These are phyloP conservation scores for Globia sparganii DNA, from an alignment of 2,888 invertebrate genomes.

Conservation along the genomic window DNA sequence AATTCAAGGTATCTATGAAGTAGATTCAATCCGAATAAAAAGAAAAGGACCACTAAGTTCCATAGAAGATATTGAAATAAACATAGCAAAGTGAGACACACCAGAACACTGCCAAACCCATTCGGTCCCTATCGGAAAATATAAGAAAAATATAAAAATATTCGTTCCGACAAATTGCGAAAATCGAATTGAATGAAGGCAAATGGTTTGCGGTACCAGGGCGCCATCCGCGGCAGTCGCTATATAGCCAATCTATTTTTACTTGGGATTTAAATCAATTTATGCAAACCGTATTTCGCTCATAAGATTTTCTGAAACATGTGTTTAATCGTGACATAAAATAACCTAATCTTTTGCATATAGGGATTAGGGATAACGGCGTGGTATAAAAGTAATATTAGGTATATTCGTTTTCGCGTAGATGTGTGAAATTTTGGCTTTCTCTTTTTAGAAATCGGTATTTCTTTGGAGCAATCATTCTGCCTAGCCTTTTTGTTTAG, in stretches of 20 bases:
- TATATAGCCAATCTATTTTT: conserved; percentile 48
- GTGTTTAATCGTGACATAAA: conserved; percentile 32
- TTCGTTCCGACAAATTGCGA: conserved; percentile 31
- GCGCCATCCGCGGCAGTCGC: conserved; percentile 13
- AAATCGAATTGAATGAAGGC: conserved; percentile 38
- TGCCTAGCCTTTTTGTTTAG: not conserved
- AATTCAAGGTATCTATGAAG: not conserved
- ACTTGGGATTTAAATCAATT: conserved; percentile 41
- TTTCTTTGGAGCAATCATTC: not conserved
- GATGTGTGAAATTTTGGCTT: not conserved
- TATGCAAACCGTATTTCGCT: conserved; percentile 28
- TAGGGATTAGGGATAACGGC: conserved; percentile 3
- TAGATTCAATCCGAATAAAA: not conserved
- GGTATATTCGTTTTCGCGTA: not conserved
- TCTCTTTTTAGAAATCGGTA: not conserved
- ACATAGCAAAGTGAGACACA: conserved; percentile 1
- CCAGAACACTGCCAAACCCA: conserved; percentile 1
- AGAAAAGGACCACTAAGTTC: not conserved
- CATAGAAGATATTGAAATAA: not conserved
- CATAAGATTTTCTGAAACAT: conserved; percentile 24
- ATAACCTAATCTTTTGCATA: conserved; percentile 30
- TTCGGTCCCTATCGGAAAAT: conserved; percentile 4
- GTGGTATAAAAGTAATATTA: conserved; percentile 1
- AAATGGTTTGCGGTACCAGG: conserved; percentile 42
- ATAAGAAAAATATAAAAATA: conserved; percentile 41